Conservation (phyloP, 2,113 vertebrate species). For the Promerops cafer region DNA sequence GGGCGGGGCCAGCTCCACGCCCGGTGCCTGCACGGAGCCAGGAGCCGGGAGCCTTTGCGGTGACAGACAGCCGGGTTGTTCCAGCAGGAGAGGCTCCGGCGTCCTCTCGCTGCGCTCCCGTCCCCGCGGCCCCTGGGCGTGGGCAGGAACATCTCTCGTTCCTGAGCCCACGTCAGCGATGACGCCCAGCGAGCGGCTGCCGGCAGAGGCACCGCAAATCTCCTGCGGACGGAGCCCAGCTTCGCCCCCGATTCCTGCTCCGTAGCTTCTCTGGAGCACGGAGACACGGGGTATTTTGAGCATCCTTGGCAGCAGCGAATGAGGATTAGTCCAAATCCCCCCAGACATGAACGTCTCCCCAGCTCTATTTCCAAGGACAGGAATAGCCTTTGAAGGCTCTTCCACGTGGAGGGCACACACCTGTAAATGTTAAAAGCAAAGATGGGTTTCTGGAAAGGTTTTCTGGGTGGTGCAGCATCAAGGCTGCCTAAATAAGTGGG, state of each 20-base stretch:
- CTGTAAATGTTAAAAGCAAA: not conserved
- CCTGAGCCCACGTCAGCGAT: not conserved
- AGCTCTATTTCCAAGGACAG: not conserved
- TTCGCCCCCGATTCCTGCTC: not conserved
- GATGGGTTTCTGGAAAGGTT: not conserved
- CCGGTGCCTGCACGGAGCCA: not conserved
- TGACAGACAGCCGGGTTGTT: not conserved
- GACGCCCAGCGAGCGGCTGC: not conserved
- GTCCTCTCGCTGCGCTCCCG: not conserved
- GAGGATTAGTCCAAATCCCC: not conserved
- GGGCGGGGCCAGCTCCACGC: not conserved
- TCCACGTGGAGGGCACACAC: fast-evolving
- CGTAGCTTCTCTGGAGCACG: not conserved
- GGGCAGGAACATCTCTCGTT: not conserved
- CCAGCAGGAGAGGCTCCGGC: fast-evolving
- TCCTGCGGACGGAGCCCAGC: not conserved
- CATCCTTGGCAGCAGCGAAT: not conserved
- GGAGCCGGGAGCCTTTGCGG: not conserved
- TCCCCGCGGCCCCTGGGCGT: not conserved
- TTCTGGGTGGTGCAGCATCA: not conserved
- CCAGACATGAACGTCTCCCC: not conserved
- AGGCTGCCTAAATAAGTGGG: not conserved
- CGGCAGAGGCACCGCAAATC: not conserved
- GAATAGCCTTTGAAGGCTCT: not conserved
- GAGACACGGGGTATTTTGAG: not conserved